These are phyloP conservation scores for Jacana jacana DNA, from an alignment of 2,113 vertebrate species.

Conservation along the genomic window DNA sequence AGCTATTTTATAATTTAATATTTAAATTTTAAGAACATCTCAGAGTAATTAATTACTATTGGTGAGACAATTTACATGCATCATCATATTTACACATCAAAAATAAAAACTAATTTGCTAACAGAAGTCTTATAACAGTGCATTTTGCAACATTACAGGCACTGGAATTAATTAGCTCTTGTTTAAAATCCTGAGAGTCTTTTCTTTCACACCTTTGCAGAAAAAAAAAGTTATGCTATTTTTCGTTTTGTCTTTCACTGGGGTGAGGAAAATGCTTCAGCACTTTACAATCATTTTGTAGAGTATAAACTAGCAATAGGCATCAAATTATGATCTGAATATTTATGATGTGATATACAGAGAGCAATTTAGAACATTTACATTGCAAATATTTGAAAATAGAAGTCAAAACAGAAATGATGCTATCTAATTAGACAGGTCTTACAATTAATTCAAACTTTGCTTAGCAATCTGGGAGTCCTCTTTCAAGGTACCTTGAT, in stretches of 20 bases:
- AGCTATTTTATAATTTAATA: constrained; percentile 4
- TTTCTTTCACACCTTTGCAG: constrained; percentile 45
- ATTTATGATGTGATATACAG: neutral
- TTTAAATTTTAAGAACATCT: constrained; percentile 12
- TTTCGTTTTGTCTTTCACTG: constrained; percentile 16
- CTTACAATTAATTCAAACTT: constrained; percentile 11
- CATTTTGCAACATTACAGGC: neutral
- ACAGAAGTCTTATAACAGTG: constrained; percentile 9
- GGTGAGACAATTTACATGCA: constrained; percentile 32
- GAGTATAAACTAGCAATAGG: neutral
- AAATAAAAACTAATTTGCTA: constrained; percentile 54
- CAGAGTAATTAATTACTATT: constrained; percentile 40
- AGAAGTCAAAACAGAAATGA: constrained; percentile 11
- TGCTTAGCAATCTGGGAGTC: neutral
- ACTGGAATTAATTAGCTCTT: constrained; percentile 52
- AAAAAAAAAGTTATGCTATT: neutral
- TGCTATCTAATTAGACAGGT: neutral
- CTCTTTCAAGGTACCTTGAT: neutral
- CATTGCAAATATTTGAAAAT: neutral
- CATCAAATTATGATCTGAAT: constrained; percentile 11
- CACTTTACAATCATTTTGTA: neutral
- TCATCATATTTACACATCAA: constrained; percentile 51
- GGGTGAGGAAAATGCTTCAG: neutral
- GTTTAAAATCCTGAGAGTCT: constrained; percentile 36
- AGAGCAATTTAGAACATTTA: constrained; percentile 3